Conservation (phyloP, 2,113 vertebrate genomes). For the Oostethus manadensis region DNA sequence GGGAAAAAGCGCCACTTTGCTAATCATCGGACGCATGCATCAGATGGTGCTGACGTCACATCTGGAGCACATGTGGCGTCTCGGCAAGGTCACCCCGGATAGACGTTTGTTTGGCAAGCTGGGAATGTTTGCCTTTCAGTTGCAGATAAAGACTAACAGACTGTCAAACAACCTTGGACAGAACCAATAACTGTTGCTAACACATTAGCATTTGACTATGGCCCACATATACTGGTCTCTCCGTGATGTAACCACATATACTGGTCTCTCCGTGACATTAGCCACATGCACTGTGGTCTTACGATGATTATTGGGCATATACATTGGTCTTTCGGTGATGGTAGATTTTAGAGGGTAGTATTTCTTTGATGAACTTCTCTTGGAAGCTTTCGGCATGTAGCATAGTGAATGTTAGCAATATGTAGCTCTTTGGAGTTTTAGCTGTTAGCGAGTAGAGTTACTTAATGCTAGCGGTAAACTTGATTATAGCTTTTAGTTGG, state of each 20-base stretch:
- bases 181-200: background rate
- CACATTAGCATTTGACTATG: background rate
- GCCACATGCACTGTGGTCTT: background rate
- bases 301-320: no score
- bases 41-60: constrained; percentile 64
- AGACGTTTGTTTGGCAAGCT: constrained; percentile 27
- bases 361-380: background rate
- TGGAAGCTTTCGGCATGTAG: no score
- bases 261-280: no score
- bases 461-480: background rate
- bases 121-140: constrained; percentile 25
- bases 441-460: background rate
- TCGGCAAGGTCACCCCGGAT: constrained; percentile 61
- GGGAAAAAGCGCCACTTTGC: constrained; percentile 55
- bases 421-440: no score
- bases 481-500: background rate
- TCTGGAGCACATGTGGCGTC: constrained; percentile 45
- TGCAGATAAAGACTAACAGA: background rate
- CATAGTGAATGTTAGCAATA: no score
- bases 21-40: constrained; percentile 66
- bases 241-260: no score
- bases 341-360: background rate
- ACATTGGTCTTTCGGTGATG: no score
- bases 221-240: no score
- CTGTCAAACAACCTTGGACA: background rate